Evolutionary conservation across 2,113 vertebrate genomes (phyloP).

Genomic region (Ptilorrhoa leucosticta): DNA sequence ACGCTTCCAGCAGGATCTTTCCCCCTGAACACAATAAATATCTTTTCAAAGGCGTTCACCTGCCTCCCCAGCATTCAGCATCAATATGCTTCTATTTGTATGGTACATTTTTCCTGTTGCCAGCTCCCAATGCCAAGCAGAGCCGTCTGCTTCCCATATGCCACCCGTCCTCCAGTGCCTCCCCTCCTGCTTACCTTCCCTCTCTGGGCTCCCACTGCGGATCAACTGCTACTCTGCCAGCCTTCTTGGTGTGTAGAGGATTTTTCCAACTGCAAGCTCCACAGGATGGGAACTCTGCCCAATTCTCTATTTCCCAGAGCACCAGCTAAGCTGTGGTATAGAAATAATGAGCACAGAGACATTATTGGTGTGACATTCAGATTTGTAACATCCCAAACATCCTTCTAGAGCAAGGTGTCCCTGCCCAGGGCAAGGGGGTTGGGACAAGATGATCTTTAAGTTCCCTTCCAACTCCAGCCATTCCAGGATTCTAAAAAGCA

Average conservation of each 20-base stretch:
- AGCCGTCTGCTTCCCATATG: conserved; percentile 54
- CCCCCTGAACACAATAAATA: background rate
- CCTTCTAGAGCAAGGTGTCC: background rate
- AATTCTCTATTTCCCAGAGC: background rate
- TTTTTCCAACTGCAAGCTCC: background rate
- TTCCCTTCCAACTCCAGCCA: background rate
- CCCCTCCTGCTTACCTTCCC: conserved; percentile 11
- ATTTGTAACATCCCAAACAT: background rate
- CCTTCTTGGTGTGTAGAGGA: background rate
- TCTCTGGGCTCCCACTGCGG: background rate
- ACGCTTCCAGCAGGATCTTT: background rate
- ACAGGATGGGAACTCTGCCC: background rate
- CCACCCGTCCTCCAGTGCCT: conserved; percentile 19
- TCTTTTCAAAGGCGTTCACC: background rate
- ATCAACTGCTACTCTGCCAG: conserved; percentile 19
- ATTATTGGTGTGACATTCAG: background rate
- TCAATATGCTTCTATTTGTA: background rate
- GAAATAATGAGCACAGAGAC: background rate
- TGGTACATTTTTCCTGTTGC: background rate
- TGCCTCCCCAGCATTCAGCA: background rate
- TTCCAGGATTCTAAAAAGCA: background rate
- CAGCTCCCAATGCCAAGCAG: background rate
- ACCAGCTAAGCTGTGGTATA: background rate
- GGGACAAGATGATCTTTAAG: background rate
- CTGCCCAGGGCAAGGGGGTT: background rate